phyloP scores from a whole-genome alignment of 2,797 vertebrate genomes.

The Eulemur mongoz region DNA sequence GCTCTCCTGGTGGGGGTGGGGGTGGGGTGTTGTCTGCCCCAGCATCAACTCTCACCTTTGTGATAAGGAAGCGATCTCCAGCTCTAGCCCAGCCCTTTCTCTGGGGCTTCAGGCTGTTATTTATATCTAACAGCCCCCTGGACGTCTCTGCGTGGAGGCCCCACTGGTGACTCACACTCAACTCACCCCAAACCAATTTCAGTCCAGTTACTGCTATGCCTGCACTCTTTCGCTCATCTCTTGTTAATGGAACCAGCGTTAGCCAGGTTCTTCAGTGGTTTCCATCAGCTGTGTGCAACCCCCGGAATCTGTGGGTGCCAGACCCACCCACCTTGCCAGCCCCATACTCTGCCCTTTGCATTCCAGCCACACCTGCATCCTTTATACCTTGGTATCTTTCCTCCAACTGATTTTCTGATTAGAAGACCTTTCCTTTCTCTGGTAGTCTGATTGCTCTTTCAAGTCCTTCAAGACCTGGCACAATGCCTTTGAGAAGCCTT shows the following conservation, averaged over 20 bases:
- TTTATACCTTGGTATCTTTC: neutral
- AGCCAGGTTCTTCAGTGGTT: neutral
- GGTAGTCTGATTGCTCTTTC: neutral
- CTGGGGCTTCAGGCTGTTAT: neutral
- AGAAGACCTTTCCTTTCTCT: neutral
- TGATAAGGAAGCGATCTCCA: neutral
- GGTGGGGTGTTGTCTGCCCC: neutral
- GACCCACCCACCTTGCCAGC: too few species aligned
- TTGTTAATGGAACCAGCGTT: neutral
- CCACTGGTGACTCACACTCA: neutral
- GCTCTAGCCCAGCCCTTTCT: neutral
- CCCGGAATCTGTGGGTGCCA: neutral
- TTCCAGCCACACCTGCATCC: neutral
- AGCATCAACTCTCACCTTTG: neutral
- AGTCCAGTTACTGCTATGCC: neutral
- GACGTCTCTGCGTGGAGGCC: neutral
- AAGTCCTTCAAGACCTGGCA: neutral
- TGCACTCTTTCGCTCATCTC: neutral
- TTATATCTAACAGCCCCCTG: neutral
- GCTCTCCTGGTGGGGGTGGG: neutral
- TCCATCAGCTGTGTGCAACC: neutral
- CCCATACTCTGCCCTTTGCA: neutral
- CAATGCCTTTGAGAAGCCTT: neutral
- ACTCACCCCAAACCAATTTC: neutral
- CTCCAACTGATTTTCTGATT: neutral